A percentile compares a stretch with the other conserved stretches of the same genome.
phyloP scores from a whole-genome alignment of 2,888 invertebrate genomes.

The Ditula angustiorana region DNA sequence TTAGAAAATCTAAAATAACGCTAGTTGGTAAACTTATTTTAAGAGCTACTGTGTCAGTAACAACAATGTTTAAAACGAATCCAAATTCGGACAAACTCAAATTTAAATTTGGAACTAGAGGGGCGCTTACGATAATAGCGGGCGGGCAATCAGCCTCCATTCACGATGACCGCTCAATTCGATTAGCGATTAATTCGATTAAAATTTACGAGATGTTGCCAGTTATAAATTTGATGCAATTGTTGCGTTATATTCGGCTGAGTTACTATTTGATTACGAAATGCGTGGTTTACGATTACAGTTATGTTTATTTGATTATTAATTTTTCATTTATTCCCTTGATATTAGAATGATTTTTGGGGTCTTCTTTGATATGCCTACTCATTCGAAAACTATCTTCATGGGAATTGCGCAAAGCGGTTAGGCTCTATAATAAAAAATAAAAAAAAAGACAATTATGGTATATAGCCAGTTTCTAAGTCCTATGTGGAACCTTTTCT shows the following conservation, averaged over 20 bases:
- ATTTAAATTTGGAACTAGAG: constrained; percentile 46
- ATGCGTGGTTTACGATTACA: constrained; percentile 68
- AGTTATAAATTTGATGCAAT: constrained; percentile 74
- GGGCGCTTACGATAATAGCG: constrained; percentile 52
- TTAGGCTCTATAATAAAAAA: too few relatives aligned
- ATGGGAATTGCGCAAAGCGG: too few relatives aligned
- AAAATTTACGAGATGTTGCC: constrained; percentile 76
- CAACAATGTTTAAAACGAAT: too few relatives aligned
- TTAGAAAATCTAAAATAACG: too few relatives aligned
- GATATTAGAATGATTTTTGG: neutral
- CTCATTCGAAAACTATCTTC: too few relatives aligned
- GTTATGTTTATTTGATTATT: constrained; percentile 64
- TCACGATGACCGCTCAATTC: constrained; percentile 57
- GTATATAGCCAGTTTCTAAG: too few relatives aligned
- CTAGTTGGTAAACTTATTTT: too few relatives aligned
- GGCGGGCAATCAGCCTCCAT: constrained; percentile 62
- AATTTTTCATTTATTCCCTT: constrained; percentile 44
- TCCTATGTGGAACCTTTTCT: too few relatives aligned
- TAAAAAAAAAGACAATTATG: too few relatives aligned
- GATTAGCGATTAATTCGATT: constrained; percentile 49
- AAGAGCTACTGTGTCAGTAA: too few relatives aligned
- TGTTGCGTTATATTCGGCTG: constrained; percentile 55
- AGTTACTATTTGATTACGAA: constrained; percentile 77
- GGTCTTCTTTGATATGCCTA: neutral
- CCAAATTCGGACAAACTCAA: constrained; percentile 37